These are phyloP conservation scores for Mormyrus lacerda DNA, from an alignment of 2,113 vertebrate species.

Conservation along the genomic window DNA sequence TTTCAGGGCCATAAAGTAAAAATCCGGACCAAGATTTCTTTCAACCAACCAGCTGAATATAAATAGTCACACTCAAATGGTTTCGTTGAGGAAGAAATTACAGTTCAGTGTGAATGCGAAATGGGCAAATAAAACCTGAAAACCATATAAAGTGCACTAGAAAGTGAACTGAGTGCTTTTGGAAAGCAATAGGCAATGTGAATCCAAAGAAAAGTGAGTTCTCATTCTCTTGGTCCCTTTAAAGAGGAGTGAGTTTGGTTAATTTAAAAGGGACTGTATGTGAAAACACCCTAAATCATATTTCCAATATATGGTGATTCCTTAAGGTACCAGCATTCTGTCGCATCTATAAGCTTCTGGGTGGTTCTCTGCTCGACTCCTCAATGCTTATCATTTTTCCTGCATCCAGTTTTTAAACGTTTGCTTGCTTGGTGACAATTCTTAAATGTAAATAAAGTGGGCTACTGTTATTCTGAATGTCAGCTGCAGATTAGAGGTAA, in stretches of 20 bases:
- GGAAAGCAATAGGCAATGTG: neutral
- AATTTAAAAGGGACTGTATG: neutral
- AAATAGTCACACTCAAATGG: neutral
- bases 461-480: neutral
- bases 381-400: neutral
- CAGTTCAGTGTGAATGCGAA: neutral
- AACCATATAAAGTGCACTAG: neutral
- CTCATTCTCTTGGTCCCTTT: neutral
- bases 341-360: neutral
- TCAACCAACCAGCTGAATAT: neutral
- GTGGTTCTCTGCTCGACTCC: neutral
- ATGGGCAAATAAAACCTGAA: neutral
- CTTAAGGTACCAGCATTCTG: neutral
- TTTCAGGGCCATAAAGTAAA: neutral
- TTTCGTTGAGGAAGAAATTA: neutral
- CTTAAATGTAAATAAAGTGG: neutral
- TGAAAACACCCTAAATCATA: neutral
- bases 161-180: neutral
- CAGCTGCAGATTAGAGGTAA: neutral
- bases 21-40: neutral
- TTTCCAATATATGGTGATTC: neutral
- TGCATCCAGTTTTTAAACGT: neutral
- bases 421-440: neutral
- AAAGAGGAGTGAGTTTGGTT: neutral
- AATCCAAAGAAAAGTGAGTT: neutral